These are phyloP conservation scores for Bembecia ichneumoniformis DNA, from an alignment of 2,888 invertebrate species.

Conservation along the genomic window DNA sequence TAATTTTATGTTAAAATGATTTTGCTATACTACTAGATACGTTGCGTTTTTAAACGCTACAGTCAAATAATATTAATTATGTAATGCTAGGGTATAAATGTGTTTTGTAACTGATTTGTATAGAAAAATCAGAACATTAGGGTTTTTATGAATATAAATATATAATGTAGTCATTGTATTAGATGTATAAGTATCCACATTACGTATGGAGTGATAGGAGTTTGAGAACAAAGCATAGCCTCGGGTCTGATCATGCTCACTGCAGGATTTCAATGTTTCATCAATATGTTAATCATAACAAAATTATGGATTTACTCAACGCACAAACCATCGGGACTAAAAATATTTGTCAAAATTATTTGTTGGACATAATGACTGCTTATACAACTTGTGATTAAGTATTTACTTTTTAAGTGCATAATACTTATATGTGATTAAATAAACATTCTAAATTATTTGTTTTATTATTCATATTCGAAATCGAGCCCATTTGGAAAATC, in stretches of 20 bases:
- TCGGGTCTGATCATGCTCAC: too few relatives aligned
- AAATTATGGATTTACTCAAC: not conserved
- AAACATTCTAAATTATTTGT: slow-evolving; percentile 33
- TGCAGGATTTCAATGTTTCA: too few relatives aligned
- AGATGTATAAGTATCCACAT: slow-evolving; percentile 48
- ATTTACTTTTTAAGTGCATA: slow-evolving; percentile 19
- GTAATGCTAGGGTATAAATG: slow-evolving; percentile 11
- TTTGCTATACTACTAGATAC: slow-evolving; percentile 33
- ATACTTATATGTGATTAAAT: slow-evolving; percentile 45
- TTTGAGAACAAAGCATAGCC: too few relatives aligned
- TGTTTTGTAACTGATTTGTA: slow-evolving; percentile 18
- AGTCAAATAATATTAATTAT: slow-evolving; percentile 9
- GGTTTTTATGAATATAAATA: slow-evolving; percentile 1
- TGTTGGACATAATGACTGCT: slow-evolving; percentile 40
- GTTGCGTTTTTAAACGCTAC: slow-evolving; percentile 21
- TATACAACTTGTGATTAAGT: slow-evolving; percentile 43
- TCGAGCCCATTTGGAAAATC: too few relatives aligned
- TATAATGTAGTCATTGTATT: slow-evolving; percentile 51
- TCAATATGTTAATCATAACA: too few relatives aligned
- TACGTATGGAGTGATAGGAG: too few relatives aligned
- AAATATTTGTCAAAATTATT: slow-evolving; percentile 13
- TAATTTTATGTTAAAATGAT: slow-evolving; percentile 61
- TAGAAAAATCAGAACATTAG: slow-evolving; percentile 11
- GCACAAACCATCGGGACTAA: not conserved
- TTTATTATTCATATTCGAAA: not conserved